These are phyloP conservation scores for Cepaea nemoralis DNA, from an alignment of 1,140 invertebrate species.

Conservation along the genomic window DNA sequence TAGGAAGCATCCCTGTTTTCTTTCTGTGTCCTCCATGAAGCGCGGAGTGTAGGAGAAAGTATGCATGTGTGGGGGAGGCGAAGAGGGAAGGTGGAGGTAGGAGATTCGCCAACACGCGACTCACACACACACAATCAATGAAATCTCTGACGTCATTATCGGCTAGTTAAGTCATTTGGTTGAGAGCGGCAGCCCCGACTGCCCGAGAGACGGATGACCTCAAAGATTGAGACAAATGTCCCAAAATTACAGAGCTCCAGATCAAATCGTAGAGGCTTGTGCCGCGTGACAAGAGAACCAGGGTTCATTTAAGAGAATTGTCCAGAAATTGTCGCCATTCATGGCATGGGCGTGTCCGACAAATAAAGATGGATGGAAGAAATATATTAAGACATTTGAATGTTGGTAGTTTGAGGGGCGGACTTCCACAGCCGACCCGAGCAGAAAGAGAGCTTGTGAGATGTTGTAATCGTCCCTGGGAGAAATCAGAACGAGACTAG, in stretches of 20 bases:
- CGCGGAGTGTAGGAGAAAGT: background rate
- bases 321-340: constrained; percentile 15
- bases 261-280: constrained; percentile 13
- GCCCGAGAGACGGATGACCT: background rate
- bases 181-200: background rate
- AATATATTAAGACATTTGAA: background rate
- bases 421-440: background rate
- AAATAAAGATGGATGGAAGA: constrained; percentile 7
- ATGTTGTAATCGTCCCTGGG: background rate
- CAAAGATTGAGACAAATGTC: constrained; percentile 12
- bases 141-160: background rate
- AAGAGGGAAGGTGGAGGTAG: background rate
- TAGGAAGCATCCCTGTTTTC: background rate
- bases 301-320: constrained; percentile 19
- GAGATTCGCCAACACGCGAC: background rate
- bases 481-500: background rate
- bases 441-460: background rate
- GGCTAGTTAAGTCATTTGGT: background rate
- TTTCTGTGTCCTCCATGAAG: background rate
- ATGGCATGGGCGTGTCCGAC: background rate
- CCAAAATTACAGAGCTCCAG: constrained; percentile 6
- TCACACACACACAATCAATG: background rate
- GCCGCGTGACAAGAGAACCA: background rate
- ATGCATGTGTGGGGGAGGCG: background rate
- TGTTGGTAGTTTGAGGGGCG: background rate